Percentiles rank a stretch among this genome's conserved stretches.
phyloP scores from a whole-genome alignment of 1,140 invertebrate species.

The Drosophila carrolli region DNA sequence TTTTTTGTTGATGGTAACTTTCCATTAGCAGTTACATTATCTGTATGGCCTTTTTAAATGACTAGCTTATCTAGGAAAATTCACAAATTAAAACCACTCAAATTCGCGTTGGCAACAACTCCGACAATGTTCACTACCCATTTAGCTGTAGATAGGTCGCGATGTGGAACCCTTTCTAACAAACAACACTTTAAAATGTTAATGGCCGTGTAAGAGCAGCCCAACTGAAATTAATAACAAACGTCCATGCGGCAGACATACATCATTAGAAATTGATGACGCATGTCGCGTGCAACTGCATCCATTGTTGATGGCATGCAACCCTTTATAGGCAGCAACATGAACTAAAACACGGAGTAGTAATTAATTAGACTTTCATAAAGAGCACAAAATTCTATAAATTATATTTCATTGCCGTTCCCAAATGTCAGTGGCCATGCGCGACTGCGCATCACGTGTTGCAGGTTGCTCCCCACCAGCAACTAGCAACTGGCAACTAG shows the following conservation, averaged over 20 bases:
- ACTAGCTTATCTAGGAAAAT: conserved; percentile 1
- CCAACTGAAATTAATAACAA: conserved; percentile 67
- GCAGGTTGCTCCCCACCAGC: conserved; percentile 15
- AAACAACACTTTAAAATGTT: conserved; percentile 49
- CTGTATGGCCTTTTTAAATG: background rate
- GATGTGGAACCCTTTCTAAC: conserved; percentile 23
- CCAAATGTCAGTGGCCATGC: conserved; percentile 75
- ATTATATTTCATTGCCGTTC: conserved; percentile 73
- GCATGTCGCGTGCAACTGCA: conserved; percentile 80
- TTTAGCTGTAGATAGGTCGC: conserved; percentile 1
- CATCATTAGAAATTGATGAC: conserved; percentile 83
- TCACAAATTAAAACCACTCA: conserved; percentile 6
- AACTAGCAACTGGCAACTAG: conserved; percentile 3
- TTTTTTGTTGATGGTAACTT: background rate
- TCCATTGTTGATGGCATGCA: conserved; percentile 38
- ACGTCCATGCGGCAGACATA: conserved; percentile 71
- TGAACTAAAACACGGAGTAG: conserved; percentile 62
- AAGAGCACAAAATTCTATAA: conserved; percentile 83
- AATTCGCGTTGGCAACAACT: conserved; percentile 8
- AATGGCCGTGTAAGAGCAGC: conserved; percentile 49
- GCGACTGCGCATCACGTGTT: conserved; percentile 64
- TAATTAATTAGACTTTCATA: conserved; percentile 82
- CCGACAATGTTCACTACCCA: conserved; percentile 1
- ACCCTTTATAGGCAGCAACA: conserved; percentile 29
- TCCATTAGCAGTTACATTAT: background rate